Percentiles rank a stretch among this genome's conserved stretches.
Conservation (phyloP, 2,888 invertebrate species). For the Sinopyrophorus schimmeli region DNA sequence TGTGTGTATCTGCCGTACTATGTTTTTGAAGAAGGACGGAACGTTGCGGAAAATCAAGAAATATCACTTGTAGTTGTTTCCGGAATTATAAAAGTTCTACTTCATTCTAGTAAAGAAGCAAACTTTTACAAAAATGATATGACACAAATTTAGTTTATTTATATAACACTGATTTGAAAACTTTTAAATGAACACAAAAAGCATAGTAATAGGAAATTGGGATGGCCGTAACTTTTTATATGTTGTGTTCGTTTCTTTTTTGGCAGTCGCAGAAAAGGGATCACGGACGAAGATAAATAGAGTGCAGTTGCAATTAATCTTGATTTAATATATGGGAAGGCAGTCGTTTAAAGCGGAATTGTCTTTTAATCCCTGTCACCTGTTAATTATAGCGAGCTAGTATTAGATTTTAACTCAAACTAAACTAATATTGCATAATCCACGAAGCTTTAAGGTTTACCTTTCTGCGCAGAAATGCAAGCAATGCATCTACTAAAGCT, state of each 20-base stretch:
- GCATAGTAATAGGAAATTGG: too few relatives aligned
- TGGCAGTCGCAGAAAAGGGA: too few relatives aligned
- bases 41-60: conserved; percentile 29
- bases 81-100: conserved; percentile 28
- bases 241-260: too few relatives aligned
- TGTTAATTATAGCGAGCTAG: conserved; percentile 28
- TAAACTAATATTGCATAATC: conserved; percentile 28
- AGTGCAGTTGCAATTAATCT: too few relatives aligned
- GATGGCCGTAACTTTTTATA: too few relatives aligned
- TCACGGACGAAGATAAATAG: too few relatives aligned
- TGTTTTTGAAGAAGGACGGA: conserved; percentile 24
- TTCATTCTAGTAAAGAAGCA: conserved; percentile 10
- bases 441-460: conserved; percentile 22
- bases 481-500: conserved; percentile 24
- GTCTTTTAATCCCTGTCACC: conserved; percentile 26
- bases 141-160: too few relatives aligned
- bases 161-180: too few relatives aligned
- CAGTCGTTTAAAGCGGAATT: too few relatives aligned
- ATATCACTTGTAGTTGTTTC: conserved; percentile 30
- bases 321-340: too few relatives aligned
- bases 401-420: conserved; percentile 29
- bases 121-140: too few relatives aligned
- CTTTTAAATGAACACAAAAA: too few relatives aligned
- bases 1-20: conserved; percentile 27
- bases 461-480: conserved; percentile 17